phyloP scores from a whole-genome alignment of 2,797 vertebrate species.

The Pangasius djambal region DNA sequence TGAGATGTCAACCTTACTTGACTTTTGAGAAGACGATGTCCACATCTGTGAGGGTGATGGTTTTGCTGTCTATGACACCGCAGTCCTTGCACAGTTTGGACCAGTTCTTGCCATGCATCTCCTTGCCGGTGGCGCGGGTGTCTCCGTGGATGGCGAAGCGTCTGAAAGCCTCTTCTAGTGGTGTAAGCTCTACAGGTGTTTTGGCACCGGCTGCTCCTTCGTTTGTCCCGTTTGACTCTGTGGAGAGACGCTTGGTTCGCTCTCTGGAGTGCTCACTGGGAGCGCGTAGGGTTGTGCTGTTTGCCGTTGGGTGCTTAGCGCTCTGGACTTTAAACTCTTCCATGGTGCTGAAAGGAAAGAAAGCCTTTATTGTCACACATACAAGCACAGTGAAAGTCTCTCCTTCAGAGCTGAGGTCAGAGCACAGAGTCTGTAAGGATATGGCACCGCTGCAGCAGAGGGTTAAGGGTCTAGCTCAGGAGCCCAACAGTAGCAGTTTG shows the following conservation, averaged over 20 bases:
- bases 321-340: slow-evolving; percentile 87
- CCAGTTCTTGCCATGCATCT: slow-evolving; percentile 98
- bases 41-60: slow-evolving; percentile 90
- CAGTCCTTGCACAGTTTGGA: slow-evolving; percentile 96
- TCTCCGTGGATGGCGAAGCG: slow-evolving; percentile 93
- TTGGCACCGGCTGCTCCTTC: slow-evolving; percentile 79
- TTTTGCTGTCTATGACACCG: slow-evolving; percentile 89
- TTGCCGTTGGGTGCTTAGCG: slow-evolving; percentile 74
- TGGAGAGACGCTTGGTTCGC: slow-evolving; percentile 82
- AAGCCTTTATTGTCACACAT: neutral
- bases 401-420: neutral
- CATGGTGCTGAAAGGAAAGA: slow-evolving; percentile 74
- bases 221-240: slow-evolving; percentile 83
- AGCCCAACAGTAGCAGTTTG: no score
- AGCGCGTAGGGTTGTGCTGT: slow-evolving; percentile 78
- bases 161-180: slow-evolving; percentile 90
- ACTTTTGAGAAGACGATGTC: slow-evolving; percentile 99
- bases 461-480: neutral
- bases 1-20: slow-evolving; percentile 80
- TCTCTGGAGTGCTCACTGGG: slow-evolving; percentile 83
- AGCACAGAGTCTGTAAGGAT: neutral
- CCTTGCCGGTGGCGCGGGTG: slow-evolving; percentile 88
- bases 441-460: neutral
- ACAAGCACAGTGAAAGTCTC: neutral
- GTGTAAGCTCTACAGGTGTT: slow-evolving; percentile 81